These are phyloP conservation scores for Elaphurus davidianus DNA, from an alignment of 2,113 vertebrate genomes.

Conservation along the genomic window DNA sequence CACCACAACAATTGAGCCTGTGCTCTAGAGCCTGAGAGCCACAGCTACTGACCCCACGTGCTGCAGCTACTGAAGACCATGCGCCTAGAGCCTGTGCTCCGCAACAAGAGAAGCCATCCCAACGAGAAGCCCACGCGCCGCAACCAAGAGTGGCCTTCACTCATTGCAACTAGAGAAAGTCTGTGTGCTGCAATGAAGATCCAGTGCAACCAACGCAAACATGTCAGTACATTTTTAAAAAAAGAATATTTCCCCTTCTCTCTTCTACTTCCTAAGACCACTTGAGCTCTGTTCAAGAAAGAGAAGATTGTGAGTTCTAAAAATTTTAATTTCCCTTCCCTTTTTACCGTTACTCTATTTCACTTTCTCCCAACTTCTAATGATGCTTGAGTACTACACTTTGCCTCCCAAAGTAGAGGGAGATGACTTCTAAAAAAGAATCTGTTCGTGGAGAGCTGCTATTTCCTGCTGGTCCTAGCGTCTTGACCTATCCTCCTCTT, in stretches of 20 bases:
- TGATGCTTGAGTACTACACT: background rate
- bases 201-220: background rate
- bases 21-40: background rate
- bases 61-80: background rate
- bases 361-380: background rate
- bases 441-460: background rate
- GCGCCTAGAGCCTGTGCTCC: rapidly evolving
- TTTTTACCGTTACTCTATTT: background rate
- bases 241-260: background rate
- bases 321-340: background rate
- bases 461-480: background rate
- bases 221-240: background rate
- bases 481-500: background rate
- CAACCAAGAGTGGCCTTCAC: background rate
- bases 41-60: background rate
- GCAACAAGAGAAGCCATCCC: background rate
- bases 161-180: background rate
- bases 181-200: background rate
- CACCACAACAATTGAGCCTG: background rate
- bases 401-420: background rate
- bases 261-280: background rate
- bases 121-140: rapidly evolving
- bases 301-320: background rate
- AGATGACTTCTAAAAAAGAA: background rate
- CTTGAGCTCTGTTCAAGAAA: background rate